Conservation (phyloP, 2,797 vertebrate species). For the Schizopygopsis pylzovi region DNA sequence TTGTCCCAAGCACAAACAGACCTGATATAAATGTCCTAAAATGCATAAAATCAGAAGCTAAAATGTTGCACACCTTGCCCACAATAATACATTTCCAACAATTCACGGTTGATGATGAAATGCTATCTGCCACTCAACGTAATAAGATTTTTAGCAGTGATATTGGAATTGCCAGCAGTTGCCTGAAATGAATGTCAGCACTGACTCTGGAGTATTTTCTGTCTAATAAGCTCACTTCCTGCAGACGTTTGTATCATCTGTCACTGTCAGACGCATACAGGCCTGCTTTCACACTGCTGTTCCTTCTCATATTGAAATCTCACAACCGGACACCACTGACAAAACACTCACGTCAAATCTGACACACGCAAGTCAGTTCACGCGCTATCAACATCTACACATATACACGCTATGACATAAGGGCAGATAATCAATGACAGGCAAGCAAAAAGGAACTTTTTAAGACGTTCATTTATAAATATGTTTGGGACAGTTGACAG, state of each 20-base stretch:
- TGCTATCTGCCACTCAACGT: slow-evolving; percentile 18
- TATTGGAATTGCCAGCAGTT: slow-evolving; percentile 38
- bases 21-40: background rate
- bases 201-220: slow-evolving; percentile 30
- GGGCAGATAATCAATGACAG: no score
- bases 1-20: background rate
- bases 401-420: no score
- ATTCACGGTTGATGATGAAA: slow-evolving; percentile 33
- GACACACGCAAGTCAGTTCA: no score
- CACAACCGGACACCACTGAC: slow-evolving; percentile 19
- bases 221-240: slow-evolving; percentile 50
- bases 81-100: background rate
- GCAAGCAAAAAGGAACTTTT: no score
- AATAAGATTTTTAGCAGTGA: slow-evolving; percentile 37
- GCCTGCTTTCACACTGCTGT: slow-evolving; percentile 30
- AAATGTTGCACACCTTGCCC: slow-evolving; percentile 10
- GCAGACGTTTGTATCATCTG: slow-evolving; percentile 36
- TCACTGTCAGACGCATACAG: slow-evolving; percentile 24
- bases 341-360: slow-evolving; percentile 24
- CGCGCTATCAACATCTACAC: no score
- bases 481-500: no score
- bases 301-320: slow-evolving; percentile 42
- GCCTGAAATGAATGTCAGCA: slow-evolving; percentile 36
- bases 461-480: no score
- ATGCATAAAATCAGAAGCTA: background rate